These are phyloP conservation scores for Anolis apletophallus DNA, from an alignment of 2,797 vertebrate genomes.

Conservation along the genomic window DNA sequence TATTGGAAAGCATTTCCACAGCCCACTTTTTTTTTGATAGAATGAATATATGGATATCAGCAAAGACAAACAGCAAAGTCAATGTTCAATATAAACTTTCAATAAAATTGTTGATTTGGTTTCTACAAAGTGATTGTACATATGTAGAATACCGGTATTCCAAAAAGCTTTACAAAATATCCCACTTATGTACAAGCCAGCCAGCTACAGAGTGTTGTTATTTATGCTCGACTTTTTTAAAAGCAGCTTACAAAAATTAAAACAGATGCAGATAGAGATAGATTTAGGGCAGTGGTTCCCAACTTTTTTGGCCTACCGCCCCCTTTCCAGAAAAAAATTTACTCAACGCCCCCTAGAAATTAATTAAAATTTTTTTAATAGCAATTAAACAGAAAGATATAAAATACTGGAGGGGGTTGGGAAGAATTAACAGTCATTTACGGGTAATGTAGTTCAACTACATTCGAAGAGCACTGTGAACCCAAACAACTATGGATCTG, in stretches of 20 bases:
- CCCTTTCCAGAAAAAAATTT: no score
- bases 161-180: background rate
- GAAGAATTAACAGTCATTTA: no score
- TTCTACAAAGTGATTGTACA: background rate
- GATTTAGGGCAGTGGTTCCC: no score
- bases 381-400: no score
- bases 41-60: conserved; percentile 1
- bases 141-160: background rate
- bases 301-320: no score
- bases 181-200: background rate
- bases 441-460: no score
- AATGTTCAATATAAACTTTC: conserved; percentile 22
- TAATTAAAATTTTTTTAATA: no score
- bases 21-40: conserved; percentile 7
- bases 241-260: background rate
- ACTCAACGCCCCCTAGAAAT: no score
- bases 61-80: background rate
- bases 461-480: no score
- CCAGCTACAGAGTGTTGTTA: background rate
- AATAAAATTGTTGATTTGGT: background rate
- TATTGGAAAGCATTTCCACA: background rate
- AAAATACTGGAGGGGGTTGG: no score
- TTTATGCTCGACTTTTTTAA: no score
- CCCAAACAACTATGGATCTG: no score
- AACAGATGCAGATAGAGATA: background rate